phyloP scores from a whole-genome alignment of 35 echinoderm and acorn worm genomes.

The Ophiothrix spiculata region DNA sequence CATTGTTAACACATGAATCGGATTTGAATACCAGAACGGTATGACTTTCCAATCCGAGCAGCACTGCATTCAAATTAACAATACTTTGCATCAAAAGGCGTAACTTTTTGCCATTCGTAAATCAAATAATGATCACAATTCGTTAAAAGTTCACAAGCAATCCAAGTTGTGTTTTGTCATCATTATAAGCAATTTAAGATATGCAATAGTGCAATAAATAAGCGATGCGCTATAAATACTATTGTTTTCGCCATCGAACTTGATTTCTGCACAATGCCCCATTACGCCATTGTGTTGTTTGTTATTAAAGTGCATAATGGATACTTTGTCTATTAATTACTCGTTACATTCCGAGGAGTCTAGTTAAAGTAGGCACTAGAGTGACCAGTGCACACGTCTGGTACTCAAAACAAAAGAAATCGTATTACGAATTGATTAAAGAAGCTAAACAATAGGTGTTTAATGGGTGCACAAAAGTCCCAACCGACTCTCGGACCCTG shows the following conservation, averaged over 20 bases:
- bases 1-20: neutral
- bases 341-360: neutral
- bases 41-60: neutral
- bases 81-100: neutral
- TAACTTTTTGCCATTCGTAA: neutral
- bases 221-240: conserved; percentile 10
- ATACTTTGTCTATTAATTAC: neutral
- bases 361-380: neutral
- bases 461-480: neutral
- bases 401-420: neutral
- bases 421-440: neutral
- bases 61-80: neutral
- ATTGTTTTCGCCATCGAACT: neutral
- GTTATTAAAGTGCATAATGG: neutral
- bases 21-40: neutral
- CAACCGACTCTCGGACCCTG: neutral
- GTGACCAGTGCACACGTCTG: neutral
- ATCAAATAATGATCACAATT: neutral
- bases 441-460: neutral
- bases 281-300: conserved; percentile 12
- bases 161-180: too few relatives aligned
- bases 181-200: too few relatives aligned
- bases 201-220: too few relatives aligned
- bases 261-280: neutral
- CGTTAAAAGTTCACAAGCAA: too few relatives aligned